These are phyloP conservation scores for Coleophora flavipennella DNA, from an alignment of 2,888 invertebrate genomes.

Conservation along the genomic window DNA sequence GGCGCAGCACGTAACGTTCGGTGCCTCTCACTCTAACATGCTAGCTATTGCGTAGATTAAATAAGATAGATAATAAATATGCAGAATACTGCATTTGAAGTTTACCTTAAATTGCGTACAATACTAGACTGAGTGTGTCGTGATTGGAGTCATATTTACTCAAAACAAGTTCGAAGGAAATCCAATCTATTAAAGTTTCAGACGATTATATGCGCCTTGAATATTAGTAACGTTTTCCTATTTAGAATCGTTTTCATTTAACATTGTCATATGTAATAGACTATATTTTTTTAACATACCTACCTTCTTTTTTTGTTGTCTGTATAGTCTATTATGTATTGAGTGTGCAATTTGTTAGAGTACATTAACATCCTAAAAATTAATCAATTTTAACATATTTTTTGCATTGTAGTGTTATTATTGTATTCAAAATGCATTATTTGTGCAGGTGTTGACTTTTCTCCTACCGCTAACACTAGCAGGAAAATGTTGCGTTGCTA, in stretches of 20 bases:
- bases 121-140: no score
- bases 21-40: no score
- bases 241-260: conserved; percentile 34
- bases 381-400: conserved; percentile 48
- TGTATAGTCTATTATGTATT: conserved; percentile 38
- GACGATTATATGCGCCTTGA: conserved; percentile 17
- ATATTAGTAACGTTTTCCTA: conserved; percentile 62
- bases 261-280: conserved; percentile 35
- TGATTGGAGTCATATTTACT: no score
- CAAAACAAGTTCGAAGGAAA: no score
- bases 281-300: conserved; percentile 16
- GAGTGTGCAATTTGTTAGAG: conserved; percentile 40
- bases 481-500: conserved; percentile 72
- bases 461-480: conserved; percentile 70
- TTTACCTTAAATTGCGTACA: no score
- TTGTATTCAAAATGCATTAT: conserved; percentile 66
- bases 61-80: no score
- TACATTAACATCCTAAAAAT: conserved; percentile 57
- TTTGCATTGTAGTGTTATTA: conserved; percentile 68
- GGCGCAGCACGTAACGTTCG: no score
- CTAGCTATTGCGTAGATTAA: no score
- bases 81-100: no score
- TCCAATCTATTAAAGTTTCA: no score
- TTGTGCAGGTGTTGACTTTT: conserved; percentile 71
- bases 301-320: conserved; percentile 7